phyloP scores from a whole-genome alignment of 2,113 vertebrate genomes.

The Aegotheles bennettii region DNA sequence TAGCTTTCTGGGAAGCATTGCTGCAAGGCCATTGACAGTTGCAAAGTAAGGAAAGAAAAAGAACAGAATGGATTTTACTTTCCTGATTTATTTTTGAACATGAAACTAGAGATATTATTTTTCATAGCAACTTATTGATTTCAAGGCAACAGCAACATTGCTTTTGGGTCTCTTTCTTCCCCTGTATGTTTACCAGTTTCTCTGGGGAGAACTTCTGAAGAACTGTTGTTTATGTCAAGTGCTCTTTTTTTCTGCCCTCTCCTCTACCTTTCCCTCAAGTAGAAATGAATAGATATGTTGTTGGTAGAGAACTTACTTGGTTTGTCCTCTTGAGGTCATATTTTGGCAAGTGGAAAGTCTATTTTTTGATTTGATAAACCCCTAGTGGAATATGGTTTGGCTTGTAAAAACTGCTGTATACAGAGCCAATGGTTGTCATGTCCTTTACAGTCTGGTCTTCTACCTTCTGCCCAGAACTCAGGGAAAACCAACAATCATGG shows the following conservation, averaged over 20 bases:
- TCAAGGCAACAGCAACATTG: neutral
- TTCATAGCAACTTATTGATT: neutral
- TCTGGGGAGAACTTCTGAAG: slow-evolving; percentile 14
- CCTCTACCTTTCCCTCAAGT: neutral
- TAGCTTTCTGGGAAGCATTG: neutral
- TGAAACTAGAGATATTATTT: neutral
- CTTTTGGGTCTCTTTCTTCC: neutral
- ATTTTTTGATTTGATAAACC: slow-evolving; percentile 38
- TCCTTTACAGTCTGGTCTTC: neutral
- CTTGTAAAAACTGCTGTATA: neutral
- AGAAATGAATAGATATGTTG: slow-evolving; percentile 39
- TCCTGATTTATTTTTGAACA: neutral
- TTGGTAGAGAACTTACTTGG: slow-evolving; percentile 19
- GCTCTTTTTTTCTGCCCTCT: neutral
- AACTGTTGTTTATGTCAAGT: slow-evolving; percentile 12
- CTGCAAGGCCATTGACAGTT: neutral
- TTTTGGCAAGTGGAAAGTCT: slow-evolving; percentile 11
- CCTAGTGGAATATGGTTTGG: slow-evolving; percentile 41
- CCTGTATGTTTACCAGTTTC: neutral
- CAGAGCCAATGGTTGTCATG: slow-evolving; percentile 9
- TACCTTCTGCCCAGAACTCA: neutral
- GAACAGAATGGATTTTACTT: neutral
- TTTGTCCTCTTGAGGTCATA: slow-evolving; percentile 30
- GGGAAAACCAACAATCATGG: neutral
- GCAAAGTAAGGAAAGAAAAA: neutral